Percentiles rank a stretch among this genome's conserved stretches.
phyloP scores from a whole-genome alignment of 2,113 vertebrate genomes.

The Barnardius zonarius region DNA sequence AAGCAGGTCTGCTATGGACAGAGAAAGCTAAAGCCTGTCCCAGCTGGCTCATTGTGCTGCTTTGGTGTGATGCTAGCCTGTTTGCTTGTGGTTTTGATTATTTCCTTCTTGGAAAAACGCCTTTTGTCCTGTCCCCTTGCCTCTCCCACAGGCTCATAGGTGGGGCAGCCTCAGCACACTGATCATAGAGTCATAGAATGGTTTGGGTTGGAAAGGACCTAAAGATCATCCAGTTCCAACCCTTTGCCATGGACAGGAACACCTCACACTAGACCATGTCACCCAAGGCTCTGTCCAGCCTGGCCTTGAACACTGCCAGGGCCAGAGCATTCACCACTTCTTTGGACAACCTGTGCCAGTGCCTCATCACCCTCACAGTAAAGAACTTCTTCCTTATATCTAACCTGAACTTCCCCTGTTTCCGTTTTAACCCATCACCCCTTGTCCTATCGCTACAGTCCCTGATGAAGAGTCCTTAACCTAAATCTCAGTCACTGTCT shows the following conservation, averaged over 20 bases:
- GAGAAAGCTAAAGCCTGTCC: neutral
- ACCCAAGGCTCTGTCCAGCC: neutral
- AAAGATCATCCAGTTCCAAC: neutral
- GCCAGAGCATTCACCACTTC: neutral
- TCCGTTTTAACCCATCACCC: neutral
- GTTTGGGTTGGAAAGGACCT: neutral
- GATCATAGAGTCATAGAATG: neutral
- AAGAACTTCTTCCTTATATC: neutral
- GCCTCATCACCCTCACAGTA: neutral
- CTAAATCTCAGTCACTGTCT: neutral
- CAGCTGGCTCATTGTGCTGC: neutral
- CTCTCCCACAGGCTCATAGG: accelerated
- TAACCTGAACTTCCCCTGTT: neutral
- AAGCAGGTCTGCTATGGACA: neutral
- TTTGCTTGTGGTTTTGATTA: neutral
- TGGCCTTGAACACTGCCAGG: neutral
- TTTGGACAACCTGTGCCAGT: neutral
- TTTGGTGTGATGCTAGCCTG: neutral
- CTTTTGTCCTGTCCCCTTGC: neutral
- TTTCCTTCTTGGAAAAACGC: neutral
- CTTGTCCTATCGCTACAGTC: neutral
- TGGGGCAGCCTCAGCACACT: neutral
- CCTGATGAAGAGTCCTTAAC: neutral
- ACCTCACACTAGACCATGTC: neutral
- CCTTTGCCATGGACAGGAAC: neutral